phyloP scores from a whole-genome alignment of 2,888 invertebrate genomes.

The Eulithis prunata region DNA sequence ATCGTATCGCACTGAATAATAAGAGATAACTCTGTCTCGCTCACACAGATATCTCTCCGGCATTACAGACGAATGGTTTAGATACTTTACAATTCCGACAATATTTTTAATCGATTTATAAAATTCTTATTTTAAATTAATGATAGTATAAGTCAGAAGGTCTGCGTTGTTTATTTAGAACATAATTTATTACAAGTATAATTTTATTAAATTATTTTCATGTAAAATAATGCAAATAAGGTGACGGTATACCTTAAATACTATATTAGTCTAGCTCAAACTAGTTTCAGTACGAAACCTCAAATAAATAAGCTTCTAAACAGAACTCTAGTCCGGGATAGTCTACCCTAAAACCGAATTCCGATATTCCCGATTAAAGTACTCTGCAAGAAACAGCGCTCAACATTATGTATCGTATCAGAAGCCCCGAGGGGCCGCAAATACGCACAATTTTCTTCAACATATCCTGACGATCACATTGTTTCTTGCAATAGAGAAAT shows the following conservation, averaged over 20 bases:
- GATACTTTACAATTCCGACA: conserved; percentile 28
- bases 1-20: conserved; percentile 65
- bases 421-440: conserved; percentile 20
- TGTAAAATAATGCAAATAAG: too few species aligned
- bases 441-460: conserved; percentile 34
- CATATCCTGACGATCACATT: conserved; percentile 30
- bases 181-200: too few species aligned
- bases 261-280: too few species aligned
- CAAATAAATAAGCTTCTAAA: too few species aligned
- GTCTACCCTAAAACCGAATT: neutral
- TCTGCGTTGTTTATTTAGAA: too few species aligned
- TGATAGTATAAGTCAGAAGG: too few species aligned
- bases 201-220: too few species aligned
- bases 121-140: neutral
- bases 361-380: neutral
- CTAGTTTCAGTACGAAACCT: too few species aligned
- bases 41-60: conserved; percentile 21
- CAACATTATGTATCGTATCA: conserved; percentile 3
- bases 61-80: conserved; percentile 35
- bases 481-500: conserved; percentile 25
- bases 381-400: conserved; percentile 7
- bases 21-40: conserved; percentile 38
- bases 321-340: neutral
- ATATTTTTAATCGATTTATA: neutral
- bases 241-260: too few species aligned